A percentile compares a stretch with the other conserved stretches of the same genome.
Evolutionary conservation across 2,888 invertebrate species (phyloP).

Genomic region (Drosophila tanythrix): DNA sequence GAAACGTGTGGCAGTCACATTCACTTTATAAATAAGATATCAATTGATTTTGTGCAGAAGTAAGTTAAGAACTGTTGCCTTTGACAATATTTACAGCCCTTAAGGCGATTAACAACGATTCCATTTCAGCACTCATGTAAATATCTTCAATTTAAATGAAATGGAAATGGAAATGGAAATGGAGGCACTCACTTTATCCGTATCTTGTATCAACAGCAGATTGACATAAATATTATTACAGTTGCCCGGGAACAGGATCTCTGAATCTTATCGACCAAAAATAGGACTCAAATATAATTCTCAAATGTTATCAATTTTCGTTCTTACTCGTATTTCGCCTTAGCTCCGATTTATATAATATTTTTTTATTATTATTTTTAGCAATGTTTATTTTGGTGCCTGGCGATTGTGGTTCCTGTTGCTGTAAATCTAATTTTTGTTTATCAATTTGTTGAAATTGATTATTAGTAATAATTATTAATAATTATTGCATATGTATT

Average conservation of each 20-base stretch:
- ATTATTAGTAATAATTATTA: neutral
- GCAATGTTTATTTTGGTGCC: neutral
- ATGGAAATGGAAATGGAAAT: conserved; percentile 29
- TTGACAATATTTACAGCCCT: conserved; percentile 67
- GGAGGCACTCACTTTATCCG: conserved; percentile 31
- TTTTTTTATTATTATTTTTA: conserved; percentile 31
- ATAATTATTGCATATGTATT: neutral
- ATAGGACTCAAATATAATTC: neutral
- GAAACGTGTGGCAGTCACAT: conserved; percentile 35
- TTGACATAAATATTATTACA: conserved; percentile 61
- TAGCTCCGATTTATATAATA: conserved; percentile 31
- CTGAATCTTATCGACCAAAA: conserved; percentile 25
- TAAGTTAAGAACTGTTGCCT: conserved; percentile 49
- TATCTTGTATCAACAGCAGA: conserved; percentile 32
- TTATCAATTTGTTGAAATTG: neutral
- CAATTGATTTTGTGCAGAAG: conserved; percentile 67
- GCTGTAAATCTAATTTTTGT: neutral
- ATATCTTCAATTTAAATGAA: conserved; percentile 48
- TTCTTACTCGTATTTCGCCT: conserved; percentile 23
- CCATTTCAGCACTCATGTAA: conserved; percentile 54
- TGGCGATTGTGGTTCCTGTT: neutral
- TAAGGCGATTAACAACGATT: conserved; percentile 75
- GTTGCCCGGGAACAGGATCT: conserved; percentile 29
- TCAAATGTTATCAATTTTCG: conserved; percentile 26
- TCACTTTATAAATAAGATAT: conserved; percentile 79